Conservation (phyloP, 2,888 invertebrate genomes). For the Microctonus hyperodae region DNA sequence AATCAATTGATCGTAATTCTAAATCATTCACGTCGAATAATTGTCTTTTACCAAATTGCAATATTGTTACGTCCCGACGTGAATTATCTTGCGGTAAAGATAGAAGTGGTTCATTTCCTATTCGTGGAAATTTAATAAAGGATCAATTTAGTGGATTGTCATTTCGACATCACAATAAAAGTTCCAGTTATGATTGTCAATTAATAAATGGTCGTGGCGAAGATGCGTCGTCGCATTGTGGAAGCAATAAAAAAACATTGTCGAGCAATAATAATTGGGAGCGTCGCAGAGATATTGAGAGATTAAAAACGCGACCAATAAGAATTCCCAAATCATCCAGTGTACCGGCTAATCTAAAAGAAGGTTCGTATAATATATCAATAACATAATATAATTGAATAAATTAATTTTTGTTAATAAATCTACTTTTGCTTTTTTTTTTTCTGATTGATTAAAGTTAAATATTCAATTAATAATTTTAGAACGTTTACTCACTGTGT, state of each 20-base stretch:
- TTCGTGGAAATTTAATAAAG: slow-evolving; percentile 44
- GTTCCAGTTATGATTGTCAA: slow-evolving; percentile 29
- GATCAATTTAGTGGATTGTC: neutral
- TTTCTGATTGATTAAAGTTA: neutral
- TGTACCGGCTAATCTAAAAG: slow-evolving; percentile 48
- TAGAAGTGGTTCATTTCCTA: slow-evolving; percentile 46
- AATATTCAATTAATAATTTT: neutral
- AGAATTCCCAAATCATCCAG: slow-evolving; percentile 47
- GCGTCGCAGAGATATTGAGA: slow-evolving; percentile 25
- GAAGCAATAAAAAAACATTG: slow-evolving; percentile 6
- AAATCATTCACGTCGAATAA: neutral
- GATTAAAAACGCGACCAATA: slow-evolving; percentile 28
- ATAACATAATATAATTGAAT: neutral
- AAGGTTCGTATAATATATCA: slow-evolving; percentile 43
- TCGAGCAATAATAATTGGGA: slow-evolving; percentile 34
- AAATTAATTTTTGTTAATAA: neutral
- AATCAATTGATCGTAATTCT: neutral
- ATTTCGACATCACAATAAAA: slow-evolving; percentile 15
- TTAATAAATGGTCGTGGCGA: slow-evolving; percentile 29
- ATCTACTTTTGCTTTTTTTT: too few species aligned
- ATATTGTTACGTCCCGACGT: slow-evolving; percentile 51
- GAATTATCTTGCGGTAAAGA: slow-evolving; percentile 41
- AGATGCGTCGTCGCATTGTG: neutral
- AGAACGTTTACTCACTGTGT: neutral
- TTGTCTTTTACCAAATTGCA: slow-evolving; percentile 42